Base-by-base conservation (phyloP, 2,888 invertebrate species). In the Pherbina coryleti region DNA sequence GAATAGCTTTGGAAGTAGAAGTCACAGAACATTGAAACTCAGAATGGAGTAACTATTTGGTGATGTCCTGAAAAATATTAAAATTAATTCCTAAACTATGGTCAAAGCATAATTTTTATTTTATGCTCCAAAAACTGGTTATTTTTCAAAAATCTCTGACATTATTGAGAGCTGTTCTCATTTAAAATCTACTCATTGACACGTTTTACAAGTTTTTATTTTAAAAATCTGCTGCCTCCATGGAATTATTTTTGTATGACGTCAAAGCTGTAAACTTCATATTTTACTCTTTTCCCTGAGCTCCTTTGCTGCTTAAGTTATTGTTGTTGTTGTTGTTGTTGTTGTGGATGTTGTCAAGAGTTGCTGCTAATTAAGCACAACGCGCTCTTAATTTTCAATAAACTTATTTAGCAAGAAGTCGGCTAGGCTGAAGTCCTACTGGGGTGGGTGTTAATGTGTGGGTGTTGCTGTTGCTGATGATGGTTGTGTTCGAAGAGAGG, bases 301-400 rank as follows among this genome's bases (percentile, higher is more conserved):
- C 25, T 14, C 14, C 57, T 28, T 19, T 37, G 66, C 37, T 66
- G 9, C 1, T 37, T 11, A 37, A 37, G 22, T 37, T 66, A 1
- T 28, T 14, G 31, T 34, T 64, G n/a, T 17, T 51, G 25, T 19
- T 7, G 72, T 60, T 37, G 31, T 53, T 71, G 31, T 70, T 51
- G 70, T 14, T 71, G 55, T 34, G 55, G 34, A 5, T 57, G 31
- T 57, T 72, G 60, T 17, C 70, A 53, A 31, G 70, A 71, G 55
- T 53, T 31, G 70, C 70, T 31, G 70, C 70, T 71, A 71, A 71
- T 71, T 71, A 71, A 71, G 70, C 70, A 71, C 53, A 71, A 71
- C 53, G 70, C 53, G 55, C 70, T 55, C 70, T 71, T 55, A 17
- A 53, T 53, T 71, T 55, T 31, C 70, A 71, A 71, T 71, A 53